phyloP scores from a whole-genome alignment of 1,140 invertebrate species.

The Pissodes strobi region DNA sequence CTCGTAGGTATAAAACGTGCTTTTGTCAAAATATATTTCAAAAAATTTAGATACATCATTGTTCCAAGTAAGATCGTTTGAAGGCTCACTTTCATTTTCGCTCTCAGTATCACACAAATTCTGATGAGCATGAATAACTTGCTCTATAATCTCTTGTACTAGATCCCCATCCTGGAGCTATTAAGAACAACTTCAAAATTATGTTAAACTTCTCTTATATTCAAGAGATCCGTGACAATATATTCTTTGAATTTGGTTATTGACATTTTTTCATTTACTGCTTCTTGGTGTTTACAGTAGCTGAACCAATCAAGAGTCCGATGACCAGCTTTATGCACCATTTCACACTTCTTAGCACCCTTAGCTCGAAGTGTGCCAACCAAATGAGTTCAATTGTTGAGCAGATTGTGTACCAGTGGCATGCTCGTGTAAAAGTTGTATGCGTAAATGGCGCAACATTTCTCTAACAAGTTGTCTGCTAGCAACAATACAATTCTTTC shows the following conservation, averaged over 20 bases:
- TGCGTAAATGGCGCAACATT: constrained; percentile 32
- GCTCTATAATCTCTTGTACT: no score
- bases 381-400: constrained; percentile 56
- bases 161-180: no score
- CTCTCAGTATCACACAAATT: no score
- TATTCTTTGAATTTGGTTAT: constrained; percentile 15
- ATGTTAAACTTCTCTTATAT: no score
- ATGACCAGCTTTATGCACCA: constrained; percentile 52
- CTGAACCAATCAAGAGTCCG: constrained; percentile 38
- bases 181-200: no score
- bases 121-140: no score
- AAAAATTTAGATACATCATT: no score
- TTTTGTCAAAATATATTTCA: no score
- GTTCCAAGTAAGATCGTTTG: no score
- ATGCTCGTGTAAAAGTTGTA: constrained; percentile 55
- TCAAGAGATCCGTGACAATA: background rate
- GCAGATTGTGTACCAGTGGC: constrained; percentile 52
- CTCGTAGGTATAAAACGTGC: background rate
- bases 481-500: constrained; percentile 12
- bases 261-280: constrained; percentile 7
- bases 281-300: constrained; percentile 16
- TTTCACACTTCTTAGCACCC: constrained; percentile 48
- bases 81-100: no score
- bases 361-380: constrained; percentile 56
- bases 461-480: constrained; percentile 21